Percentiles rank a stretch among this genome's conserved stretches.
phyloP scores from a whole-genome alignment of 2,113 vertebrate species.

The Capreolus pygargus region DNA sequence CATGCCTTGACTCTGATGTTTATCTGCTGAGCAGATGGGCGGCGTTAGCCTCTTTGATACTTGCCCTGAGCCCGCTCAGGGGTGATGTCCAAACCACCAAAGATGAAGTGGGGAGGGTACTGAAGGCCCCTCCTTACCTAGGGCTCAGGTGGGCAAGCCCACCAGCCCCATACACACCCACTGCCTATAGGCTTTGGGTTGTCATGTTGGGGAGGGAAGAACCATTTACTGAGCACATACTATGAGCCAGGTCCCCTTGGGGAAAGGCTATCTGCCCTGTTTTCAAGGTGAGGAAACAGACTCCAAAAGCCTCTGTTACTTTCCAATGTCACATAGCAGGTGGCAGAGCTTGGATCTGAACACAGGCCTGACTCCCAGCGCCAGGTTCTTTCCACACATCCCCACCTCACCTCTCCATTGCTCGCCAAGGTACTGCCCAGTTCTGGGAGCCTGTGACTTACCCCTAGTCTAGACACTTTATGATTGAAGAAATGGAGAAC shows the following conservation, averaged over 20 bases:
- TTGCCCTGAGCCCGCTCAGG: not conserved
- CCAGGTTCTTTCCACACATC: not conserved
- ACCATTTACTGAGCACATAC: not conserved
- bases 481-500: not conserved
- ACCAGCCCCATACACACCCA: accelerated
- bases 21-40: conserved; percentile 76
- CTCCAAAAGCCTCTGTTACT: not conserved
- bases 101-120: not conserved
- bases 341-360: not conserved
- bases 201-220: not conserved
- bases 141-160: not conserved
- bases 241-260: not conserved
- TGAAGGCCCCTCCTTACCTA: not conserved
- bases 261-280: not conserved
- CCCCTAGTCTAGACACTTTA: not conserved
- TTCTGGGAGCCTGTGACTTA: not conserved
- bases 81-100: not conserved
- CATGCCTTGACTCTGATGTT: conserved; percentile 59
- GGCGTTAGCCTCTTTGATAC: not conserved
- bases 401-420: not conserved
- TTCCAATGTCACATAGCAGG: not conserved
- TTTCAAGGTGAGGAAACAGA: not conserved
- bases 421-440: not conserved
- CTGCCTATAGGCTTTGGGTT: not conserved
- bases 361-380: not conserved